phyloP scores from a whole-genome alignment of 1,140 invertebrate species.

The Formica selysi region DNA sequence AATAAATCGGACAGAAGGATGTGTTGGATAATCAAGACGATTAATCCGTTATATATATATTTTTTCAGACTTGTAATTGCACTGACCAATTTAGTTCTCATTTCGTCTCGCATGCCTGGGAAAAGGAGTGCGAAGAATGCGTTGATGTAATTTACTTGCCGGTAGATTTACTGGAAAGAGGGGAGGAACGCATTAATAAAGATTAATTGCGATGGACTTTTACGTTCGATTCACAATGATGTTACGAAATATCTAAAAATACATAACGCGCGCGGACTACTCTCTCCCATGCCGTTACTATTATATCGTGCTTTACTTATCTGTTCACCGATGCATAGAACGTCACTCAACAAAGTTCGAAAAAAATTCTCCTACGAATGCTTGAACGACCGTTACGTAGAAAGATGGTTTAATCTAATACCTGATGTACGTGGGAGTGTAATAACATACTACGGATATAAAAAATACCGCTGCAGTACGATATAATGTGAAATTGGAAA shows the following conservation, averaged over 20 bases:
- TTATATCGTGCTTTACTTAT: not conserved
- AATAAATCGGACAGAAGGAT: not conserved
- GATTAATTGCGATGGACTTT: conserved; percentile 45
- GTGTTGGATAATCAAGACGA: conserved; percentile 27
- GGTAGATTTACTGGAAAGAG: conserved; percentile 1
- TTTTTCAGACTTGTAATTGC: conserved; percentile 39
- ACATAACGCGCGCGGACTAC: not conserved
- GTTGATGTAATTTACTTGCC: conserved; percentile 27
- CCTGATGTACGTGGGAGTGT: not conserved
- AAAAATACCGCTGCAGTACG: not conserved
- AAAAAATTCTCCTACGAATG: conserved; percentile 22
- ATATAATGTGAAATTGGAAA: not conserved
- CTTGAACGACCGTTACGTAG: not conserved
- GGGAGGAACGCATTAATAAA: conserved; percentile 16
- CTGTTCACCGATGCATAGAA: conserved; percentile 21
- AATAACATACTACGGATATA: not conserved
- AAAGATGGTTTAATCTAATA: not conserved
- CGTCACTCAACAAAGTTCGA: conserved; percentile 3
- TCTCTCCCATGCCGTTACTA: not conserved
- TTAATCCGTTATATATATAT: conserved; percentile 18
- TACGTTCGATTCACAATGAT: conserved; percentile 5
- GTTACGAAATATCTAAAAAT: conserved; percentile 17
- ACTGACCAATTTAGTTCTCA: conserved; percentile 27
- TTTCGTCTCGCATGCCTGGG: conserved; percentile 29
- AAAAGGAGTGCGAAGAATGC: conserved; percentile 24